Evolutionary conservation across 2,888 invertebrate species (phyloP).

Genomic region (Acleris holmiana): DNA sequence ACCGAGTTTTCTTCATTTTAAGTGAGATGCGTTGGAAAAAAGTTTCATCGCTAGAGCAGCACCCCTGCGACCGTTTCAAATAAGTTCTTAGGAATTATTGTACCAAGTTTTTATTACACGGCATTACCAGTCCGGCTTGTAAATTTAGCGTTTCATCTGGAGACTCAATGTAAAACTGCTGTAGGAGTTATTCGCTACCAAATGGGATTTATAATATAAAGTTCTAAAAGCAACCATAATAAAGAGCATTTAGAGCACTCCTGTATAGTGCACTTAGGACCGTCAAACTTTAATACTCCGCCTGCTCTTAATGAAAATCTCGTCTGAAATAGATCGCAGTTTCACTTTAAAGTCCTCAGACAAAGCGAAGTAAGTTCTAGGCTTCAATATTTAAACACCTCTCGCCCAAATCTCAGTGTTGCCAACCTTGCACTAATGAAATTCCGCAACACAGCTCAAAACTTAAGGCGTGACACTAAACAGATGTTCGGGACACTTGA

Average conservation of each 20-base stretch:
- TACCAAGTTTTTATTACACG: conserved; percentile 45
- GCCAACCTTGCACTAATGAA: conserved; percentile 29
- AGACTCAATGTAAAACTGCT: conserved; percentile 30
- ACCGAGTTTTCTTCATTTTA: conserved; percentile 44
- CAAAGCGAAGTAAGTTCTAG: conserved; percentile 17
- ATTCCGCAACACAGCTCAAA: conserved; percentile 30
- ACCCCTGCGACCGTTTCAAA: conserved; percentile 30
- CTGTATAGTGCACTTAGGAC: conserved; percentile 1
- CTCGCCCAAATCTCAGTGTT: conserved; percentile 19
- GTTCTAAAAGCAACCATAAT: conserved; percentile 12
- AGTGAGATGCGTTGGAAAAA: conserved; percentile 38
- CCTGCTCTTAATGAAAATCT: conserved; percentile 27
- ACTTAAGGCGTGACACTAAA: conserved; percentile 37
- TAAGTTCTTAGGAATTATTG: conserved; percentile 45
- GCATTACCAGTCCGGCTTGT: conserved; percentile 24
- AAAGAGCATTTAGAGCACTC: conserved; percentile 5
- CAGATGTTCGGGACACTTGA: conserved; percentile 40
- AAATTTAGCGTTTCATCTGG: conserved; percentile 33
- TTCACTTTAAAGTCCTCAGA: conserved; percentile 16
- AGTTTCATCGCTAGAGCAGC: conserved; percentile 16
- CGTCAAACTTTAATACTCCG: conserved; percentile 15
- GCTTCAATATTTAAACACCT: conserved; percentile 29
- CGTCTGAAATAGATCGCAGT: conserved; percentile 8
- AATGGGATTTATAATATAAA: conserved; percentile 34
- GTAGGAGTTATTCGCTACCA: conserved; percentile 41